Evolutionary conservation across 2,113 vertebrate genomes (phyloP).

Genomic region (Tetrax tetrax): DNA sequence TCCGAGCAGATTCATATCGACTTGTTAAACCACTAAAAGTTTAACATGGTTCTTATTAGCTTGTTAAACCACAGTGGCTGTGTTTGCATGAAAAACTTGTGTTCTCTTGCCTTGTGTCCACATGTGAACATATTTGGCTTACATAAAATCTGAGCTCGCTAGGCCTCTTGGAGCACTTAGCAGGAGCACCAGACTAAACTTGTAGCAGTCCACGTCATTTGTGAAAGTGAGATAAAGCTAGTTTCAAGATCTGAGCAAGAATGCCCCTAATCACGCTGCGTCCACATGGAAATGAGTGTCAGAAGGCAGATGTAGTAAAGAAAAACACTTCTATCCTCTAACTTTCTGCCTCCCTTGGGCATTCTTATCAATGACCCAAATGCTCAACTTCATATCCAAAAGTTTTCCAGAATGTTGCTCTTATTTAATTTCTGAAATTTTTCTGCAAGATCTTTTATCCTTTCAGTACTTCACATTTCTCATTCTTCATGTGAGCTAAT

Average conservation of each 20-base stretch:
- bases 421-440: neutral
- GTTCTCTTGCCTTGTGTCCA: slow-evolving; percentile 34
- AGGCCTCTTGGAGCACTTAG: neutral
- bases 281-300: slow-evolving; percentile 24
- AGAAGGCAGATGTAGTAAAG: slow-evolving; percentile 43
- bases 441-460: neutral
- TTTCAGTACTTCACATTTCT: neutral
- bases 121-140: slow-evolving; percentile 26
- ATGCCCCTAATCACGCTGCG: slow-evolving; percentile 39
- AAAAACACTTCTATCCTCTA: slow-evolving; percentile 35
- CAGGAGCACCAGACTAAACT: slow-evolving; percentile 56
- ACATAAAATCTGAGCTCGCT: slow-evolving; percentile 10
- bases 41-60: slow-evolving; percentile 53
- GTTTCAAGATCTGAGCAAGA: slow-evolving; percentile 57
- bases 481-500: neutral
- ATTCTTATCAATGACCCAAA: slow-evolving; percentile 44
- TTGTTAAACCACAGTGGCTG: slow-evolving; percentile 50
- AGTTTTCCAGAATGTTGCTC: slow-evolving; percentile 29
- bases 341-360: neutral
- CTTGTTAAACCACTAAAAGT: neutral
- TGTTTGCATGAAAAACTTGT: slow-evolving; percentile 51
- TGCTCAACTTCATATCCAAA: slow-evolving; percentile 26
- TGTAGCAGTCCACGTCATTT: slow-evolving; percentile 59
- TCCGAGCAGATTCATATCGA: neutral
- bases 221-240: slow-evolving; percentile 55